Conservation (phyloP, 2,888 invertebrate species). For the Drosophila rubida region DNA sequence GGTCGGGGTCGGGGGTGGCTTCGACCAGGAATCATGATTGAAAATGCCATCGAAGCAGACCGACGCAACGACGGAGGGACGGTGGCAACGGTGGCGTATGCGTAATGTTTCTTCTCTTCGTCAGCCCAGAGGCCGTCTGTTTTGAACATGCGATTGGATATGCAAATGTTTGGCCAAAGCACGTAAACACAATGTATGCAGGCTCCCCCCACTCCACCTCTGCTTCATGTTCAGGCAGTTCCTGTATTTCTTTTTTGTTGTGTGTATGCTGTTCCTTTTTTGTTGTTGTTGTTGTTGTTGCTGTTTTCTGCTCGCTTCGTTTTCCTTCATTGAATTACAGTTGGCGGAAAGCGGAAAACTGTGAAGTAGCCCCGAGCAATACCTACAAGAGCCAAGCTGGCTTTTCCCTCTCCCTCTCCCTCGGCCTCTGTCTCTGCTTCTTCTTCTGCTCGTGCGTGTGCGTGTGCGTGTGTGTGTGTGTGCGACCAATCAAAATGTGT, state of each 20-base stretch:
- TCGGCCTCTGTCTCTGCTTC: too few species aligned
- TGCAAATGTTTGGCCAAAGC: constrained; percentile 51
- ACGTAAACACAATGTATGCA: constrained; percentile 32
- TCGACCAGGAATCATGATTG: constrained; percentile 39
- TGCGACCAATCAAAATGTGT: constrained; percentile 21
- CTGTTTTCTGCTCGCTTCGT: constrained; percentile 16
- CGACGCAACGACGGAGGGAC: constrained; percentile 8
- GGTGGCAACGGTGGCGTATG: constrained; percentile 39
- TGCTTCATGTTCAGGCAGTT: constrained; percentile 6
- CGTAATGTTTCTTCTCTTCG: constrained; percentile 41
- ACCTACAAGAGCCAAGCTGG: constrained; percentile 24
- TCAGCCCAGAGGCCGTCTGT: constrained; percentile 16
- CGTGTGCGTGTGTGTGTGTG: constrained; percentile 1
- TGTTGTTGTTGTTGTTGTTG: too few species aligned
- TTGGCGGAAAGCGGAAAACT: constrained; percentile 29
- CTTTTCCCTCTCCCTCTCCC: too few species aligned
- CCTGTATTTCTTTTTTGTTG: neutral
- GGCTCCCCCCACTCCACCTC: neutral
- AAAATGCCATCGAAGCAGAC: constrained; percentile 28
- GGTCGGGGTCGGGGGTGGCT: neutral
- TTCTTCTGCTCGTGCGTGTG: constrained; percentile 1
- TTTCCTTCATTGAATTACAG: constrained; percentile 53
- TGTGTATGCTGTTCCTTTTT: constrained; percentile 1
- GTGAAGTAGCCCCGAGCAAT: constrained; percentile 41
- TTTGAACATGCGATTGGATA: constrained; percentile 51